Base-by-base conservation (phyloP, 2,888 invertebrate genomes). In the Scaptomyza tumidula region DNA sequence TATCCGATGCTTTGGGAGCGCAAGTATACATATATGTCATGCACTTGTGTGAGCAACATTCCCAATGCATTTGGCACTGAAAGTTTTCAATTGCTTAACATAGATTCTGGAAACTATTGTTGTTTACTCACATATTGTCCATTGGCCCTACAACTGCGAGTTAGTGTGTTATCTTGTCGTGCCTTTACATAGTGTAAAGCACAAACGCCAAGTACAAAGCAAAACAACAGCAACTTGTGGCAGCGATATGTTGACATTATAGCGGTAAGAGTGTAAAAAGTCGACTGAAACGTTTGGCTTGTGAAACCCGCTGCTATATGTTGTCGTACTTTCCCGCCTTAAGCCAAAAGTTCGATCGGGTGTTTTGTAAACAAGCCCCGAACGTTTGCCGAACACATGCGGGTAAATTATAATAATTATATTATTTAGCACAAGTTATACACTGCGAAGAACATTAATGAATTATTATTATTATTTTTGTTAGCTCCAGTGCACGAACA, bases 21-120 rank as follows among this genome's bases (percentile, higher is more conserved):
- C 57, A 90, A 67, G 62, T 85, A 86, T 60, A 71, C 35, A 78
- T 49, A 54, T 89, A 92, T 10, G 86, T 89, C 67, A 90, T 70
- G 59, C 92, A 92, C 19, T 83, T 90, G 35, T 84, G 72, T 0
- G 92, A 90, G 49, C 92, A 92, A 54, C 92, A 92, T 6, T 92
- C 91, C 75, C 67, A 76, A 66, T 91, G 91, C 44, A 79, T 83
- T 43, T 85, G 89, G 27, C 92, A 92, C 92, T 92, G 41, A 6
- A 75, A 19, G 4, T 4, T 41, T 9, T 6, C 3, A 14, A 44
- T 27, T 2, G 11, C 13, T 37, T 10, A n/a, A 37, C 6, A 11
- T 50, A 16, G 13, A 19, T 7, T 29, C 4, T 29, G 39, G 1
- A 14, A 1, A 2, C 0, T n/a, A 7, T 41, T 0, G 14, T 1